Base-by-base conservation (phyloP, 2,797 vertebrate species). In the Epinephelus malabaricus region DNA sequence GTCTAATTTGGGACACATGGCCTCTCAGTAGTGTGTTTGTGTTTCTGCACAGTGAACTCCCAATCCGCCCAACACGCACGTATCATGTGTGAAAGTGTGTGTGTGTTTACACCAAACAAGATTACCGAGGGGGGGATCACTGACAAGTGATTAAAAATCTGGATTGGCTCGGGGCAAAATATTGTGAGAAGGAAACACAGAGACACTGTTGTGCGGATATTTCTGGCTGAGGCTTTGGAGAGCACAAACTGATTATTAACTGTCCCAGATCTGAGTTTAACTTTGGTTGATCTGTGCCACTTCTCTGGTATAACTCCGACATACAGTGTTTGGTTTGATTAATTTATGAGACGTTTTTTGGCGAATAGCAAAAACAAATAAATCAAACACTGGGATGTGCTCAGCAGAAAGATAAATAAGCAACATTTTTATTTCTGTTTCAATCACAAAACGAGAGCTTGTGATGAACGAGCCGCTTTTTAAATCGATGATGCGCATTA, bases 1-100 rank as follows among this genome's bases (percentile, higher is more conserved):
- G 69, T 85, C 86, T 92, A 89, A 93, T 91, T 92, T 71, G 63
- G 80, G 84, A 91, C 90, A 88, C 88, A 86, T 76, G 79, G 84
- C 77, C 55, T 84, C 82, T 65, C 46, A 43, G 82, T 67, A 50
- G 83, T 46, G 65, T 69, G 82, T 87, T 90, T 87, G 77, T 79
- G 79, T 82, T 43, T 81, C 62, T 25, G 58, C 51, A 43, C 45
- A 40, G 53, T 61, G 43, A 69, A 61, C 63, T 76, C 76, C 80
- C 83, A 68, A 56, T 73, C 47, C 64, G 50, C 55, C 71, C 68
- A 21, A 15, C 12, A 43, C 47, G 61, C 53, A 50, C 0, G 62
- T 43, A 70, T 69, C 67, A 49, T 83, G 79, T 80, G 83, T 75
- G 59, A 78, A 73, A 40, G 62, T 62, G 59, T 61, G n/a, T 45